Percentiles rank a stretch among this genome's conserved stretches.
Evolutionary conservation across 2,888 invertebrate genomes (phyloP).

Genomic region (Pandemis heparana): DNA sequence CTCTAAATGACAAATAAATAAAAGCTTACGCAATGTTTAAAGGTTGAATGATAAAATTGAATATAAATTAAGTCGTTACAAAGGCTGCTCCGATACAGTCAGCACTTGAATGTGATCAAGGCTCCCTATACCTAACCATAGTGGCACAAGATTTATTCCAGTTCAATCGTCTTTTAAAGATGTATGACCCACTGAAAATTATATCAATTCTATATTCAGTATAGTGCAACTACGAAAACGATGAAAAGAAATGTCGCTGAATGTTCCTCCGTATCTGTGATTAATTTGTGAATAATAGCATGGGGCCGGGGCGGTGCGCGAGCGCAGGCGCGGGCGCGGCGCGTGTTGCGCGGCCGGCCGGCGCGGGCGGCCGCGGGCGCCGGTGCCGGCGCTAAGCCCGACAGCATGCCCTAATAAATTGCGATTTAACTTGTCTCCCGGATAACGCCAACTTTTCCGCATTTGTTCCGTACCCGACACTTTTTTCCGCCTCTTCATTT

Average conservation of each 20-base stretch:
- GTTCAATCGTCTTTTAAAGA: neutral
- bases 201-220: neutral
- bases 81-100: no score
- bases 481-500: slow-evolving; percentile 86
- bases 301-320: slow-evolving; percentile 39
- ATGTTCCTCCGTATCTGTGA: slow-evolving; percentile 43
- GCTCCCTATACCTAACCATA: no score
- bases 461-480: slow-evolving; percentile 84
- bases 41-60: no score
- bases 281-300: slow-evolving; percentile 51
- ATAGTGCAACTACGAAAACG: slow-evolving; percentile 10
- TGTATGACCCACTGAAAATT: neutral
- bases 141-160: no score
- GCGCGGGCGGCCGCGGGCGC: slow-evolving; percentile 49
- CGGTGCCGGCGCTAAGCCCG: slow-evolving; percentile 67
- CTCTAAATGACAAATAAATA: no score
- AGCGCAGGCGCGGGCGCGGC: slow-evolving; percentile 44
- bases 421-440: slow-evolving; percentile 86
- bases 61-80: no score
- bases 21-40: neutral
- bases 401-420: slow-evolving; percentile 84
- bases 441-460: slow-evolving; percentile 85
- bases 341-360: slow-evolving; percentile 44
- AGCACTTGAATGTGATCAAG: neutral
- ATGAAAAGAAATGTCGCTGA: slow-evolving; percentile 34